A percentile compares a stretch with the other conserved stretches of the same genome.
Conservation (phyloP, 92 coral and sea anemone species). For the Hydrozoanthus gracilis region DNA sequence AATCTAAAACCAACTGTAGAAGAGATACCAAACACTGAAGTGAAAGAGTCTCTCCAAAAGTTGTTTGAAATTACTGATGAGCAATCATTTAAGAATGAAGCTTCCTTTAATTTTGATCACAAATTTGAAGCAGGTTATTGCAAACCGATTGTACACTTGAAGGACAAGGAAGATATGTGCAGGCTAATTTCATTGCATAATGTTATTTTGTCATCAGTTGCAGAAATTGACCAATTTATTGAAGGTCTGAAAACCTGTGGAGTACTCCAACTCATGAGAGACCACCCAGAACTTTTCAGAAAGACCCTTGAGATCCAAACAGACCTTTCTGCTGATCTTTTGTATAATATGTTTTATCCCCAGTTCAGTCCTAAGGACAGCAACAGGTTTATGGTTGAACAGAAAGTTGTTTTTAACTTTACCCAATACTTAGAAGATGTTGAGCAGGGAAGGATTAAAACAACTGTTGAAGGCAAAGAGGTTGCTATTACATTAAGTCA, state of each 20-base stretch:
- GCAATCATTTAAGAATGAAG: conserved; percentile 54
- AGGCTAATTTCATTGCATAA: conserved; percentile 8
- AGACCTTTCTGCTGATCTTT: conserved; percentile 44
- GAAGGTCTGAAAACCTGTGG: conserved; percentile 50
- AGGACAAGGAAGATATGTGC: conserved; percentile 61
- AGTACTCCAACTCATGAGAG: conserved; percentile 31
- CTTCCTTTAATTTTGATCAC: conserved; percentile 58
- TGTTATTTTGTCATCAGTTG: conserved; percentile 38
- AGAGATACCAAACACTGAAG: conserved; percentile 56
- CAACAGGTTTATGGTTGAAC: conserved; percentile 50
- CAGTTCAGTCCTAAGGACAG: conserved; percentile 46
- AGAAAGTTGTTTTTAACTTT: conserved; percentile 45
- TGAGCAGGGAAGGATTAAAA: conserved; percentile 45
- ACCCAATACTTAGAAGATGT: conserved; percentile 54
- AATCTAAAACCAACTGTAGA: conserved; percentile 53
- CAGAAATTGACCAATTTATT: conserved; percentile 41
- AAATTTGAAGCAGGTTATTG: conserved; percentile 69
- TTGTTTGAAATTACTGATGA: conserved; percentile 54
- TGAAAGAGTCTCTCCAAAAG: conserved; percentile 46
- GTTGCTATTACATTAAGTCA: conserved; percentile 47
- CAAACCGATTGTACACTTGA: conserved; percentile 60
- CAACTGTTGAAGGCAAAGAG: conserved; percentile 50
- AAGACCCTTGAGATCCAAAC: not conserved
- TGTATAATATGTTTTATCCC: conserved; percentile 37
- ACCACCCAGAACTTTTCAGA: conserved; percentile 36